Percentiles rank a stretch among this genome's conserved stretches.
Conservation (phyloP, 2,888 invertebrate genomes). For the Subacronicta megacephala region DNA sequence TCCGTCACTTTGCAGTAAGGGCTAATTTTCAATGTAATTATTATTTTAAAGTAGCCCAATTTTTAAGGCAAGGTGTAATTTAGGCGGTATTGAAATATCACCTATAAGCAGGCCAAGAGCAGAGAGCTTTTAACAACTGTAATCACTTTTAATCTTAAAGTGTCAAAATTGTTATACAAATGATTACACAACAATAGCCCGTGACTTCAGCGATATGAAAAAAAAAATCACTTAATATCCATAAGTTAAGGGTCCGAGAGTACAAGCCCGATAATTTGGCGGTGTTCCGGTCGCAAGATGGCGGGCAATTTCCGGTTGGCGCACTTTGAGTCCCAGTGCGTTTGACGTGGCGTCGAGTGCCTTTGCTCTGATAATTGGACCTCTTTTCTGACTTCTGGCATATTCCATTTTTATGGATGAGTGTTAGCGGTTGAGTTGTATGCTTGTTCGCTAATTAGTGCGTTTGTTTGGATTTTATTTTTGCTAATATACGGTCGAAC, state of each 20-base stretch:
- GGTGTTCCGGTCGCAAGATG: slow-evolving; percentile 45
- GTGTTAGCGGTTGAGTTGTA: not conserved
- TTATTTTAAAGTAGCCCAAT: too few species aligned
- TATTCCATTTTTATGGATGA: slow-evolving; percentile 1
- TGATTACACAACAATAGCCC: not conserved
- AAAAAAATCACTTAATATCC: slow-evolving; percentile 1
- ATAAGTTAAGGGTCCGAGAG: slow-evolving; percentile 1
- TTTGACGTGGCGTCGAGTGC: slow-evolving; percentile 41
- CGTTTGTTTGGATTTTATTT: not conserved
- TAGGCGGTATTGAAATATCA: too few species aligned
- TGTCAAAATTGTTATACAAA: not conserved
- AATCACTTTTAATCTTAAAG: too few species aligned
- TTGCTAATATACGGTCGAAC: not conserved
- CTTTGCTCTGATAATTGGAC: slow-evolving; percentile 43
- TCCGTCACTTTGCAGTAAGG: too few species aligned
- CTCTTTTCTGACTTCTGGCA: slow-evolving; percentile 6
- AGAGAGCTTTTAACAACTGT: too few species aligned
- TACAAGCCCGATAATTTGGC: slow-evolving; percentile 52
- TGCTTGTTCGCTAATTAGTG: slow-evolving; percentile 1
- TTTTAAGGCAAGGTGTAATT: too few species aligned
- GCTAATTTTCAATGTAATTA: too few species aligned
- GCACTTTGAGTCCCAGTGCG: slow-evolving; percentile 28
- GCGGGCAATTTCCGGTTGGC: slow-evolving; percentile 31
- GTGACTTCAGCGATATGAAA: not conserved
- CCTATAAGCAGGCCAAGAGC: too few species aligned